A percentile compares a stretch with the other conserved stretches of the same genome.
These are phyloP conservation scores for Crossocerus cetratus DNA, from an alignment of 2,888 invertebrate species.

Conservation along the genomic window DNA sequence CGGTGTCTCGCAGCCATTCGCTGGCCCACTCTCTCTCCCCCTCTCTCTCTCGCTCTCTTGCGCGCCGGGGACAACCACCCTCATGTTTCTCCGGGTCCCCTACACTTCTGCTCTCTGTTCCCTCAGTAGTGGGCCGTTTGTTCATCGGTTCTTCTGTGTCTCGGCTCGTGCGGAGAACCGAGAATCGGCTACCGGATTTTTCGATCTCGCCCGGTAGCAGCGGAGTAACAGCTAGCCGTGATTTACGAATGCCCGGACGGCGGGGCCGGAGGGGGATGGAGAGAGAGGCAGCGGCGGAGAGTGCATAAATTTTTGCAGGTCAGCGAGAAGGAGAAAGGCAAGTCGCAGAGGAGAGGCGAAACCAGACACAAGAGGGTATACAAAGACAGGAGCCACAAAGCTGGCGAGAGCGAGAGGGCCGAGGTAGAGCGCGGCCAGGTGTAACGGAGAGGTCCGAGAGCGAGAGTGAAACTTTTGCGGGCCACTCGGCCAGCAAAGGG, in stretches of 20 bases:
- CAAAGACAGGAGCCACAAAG: neutral
- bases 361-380: neutral
- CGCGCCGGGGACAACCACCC: neutral
- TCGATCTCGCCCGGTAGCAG: conserved; percentile 25
- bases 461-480: conserved; percentile 8
- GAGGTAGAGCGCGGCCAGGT: conserved; percentile 17
- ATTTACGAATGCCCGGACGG: conserved; percentile 41
- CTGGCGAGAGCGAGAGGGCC: conserved; percentile 22
- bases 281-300: neutral
- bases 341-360: neutral
- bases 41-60: conserved; percentile 16
- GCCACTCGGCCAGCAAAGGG: neutral
- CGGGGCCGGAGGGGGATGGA: no score
- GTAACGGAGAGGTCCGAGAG: neutral
- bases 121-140: no score
- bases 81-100: conserved; percentile 15
- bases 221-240: conserved; percentile 2
- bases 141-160: no score
- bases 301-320: conserved; percentile 27
- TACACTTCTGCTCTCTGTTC: no score
- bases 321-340: conserved; percentile 5
- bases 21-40: neutral
- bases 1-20: conserved; percentile 7
- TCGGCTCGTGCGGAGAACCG: conserved; percentile 45
- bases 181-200: conserved; percentile 44